Percentiles rank a stretch among this genome's conserved stretches.
These are phyloP conservation scores for Acromyrmex charruanus DNA, from an alignment of 1,140 invertebrate species.

Conservation along the genomic window DNA sequence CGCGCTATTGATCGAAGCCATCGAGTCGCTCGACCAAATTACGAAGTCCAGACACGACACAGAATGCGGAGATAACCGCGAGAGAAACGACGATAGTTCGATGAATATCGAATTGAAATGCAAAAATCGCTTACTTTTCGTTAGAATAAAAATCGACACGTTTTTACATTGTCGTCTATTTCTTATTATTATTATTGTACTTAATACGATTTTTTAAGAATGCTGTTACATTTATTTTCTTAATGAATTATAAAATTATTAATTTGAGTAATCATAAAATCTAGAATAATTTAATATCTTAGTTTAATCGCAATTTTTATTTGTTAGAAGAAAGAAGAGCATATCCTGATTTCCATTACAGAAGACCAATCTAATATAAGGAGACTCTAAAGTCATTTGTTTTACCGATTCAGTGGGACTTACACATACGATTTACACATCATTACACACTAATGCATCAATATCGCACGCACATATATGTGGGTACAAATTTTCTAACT, in stretches of 20 bases:
- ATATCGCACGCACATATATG: too few relatives aligned
- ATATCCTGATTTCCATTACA: not conserved
- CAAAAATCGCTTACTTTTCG: constrained; percentile 46
- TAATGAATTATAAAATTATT: constrained; percentile 1
- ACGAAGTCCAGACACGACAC: constrained; percentile 59
- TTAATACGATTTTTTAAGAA: not conserved
- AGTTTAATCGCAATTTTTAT: not conserved
- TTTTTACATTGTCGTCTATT: not conserved
- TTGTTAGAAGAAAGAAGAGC: not conserved
- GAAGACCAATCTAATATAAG: not conserved
- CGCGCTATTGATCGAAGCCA: constrained; percentile 55
- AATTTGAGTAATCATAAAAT: constrained; percentile 1
- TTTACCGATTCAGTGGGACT: too few relatives aligned
- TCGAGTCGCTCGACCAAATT: constrained; percentile 68
- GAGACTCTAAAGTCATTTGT: too few relatives aligned
- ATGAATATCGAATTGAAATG: constrained; percentile 31
- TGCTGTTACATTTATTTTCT: not conserved
- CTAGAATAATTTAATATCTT: not conserved
- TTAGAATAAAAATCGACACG: constrained; percentile 7
- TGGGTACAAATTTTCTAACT: too few relatives aligned
- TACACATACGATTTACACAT: too few relatives aligned
- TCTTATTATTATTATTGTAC: not conserved
- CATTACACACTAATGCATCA: too few relatives aligned
- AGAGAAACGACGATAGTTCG: constrained; percentile 35
- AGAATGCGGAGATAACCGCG: constrained; percentile 54